Conservation (phyloP, 2,888 invertebrate genomes). For the Caenorhabditis plicata region DNA sequence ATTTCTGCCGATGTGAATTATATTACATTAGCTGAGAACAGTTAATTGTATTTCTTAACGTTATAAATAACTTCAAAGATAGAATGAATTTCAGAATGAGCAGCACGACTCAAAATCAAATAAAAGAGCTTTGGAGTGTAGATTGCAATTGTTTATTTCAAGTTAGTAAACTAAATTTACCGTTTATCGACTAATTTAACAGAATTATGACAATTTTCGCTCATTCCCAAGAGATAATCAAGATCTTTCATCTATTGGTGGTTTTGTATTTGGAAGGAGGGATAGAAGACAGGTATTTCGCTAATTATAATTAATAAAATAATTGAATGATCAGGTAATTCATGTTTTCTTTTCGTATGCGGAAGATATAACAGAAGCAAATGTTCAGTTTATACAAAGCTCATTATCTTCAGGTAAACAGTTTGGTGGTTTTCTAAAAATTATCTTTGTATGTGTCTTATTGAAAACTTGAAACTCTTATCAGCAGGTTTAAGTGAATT, state of each 20-base stretch:
- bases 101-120: no score
- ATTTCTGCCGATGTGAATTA: no score
- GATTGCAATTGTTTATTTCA: conserved; percentile 43
- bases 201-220: conserved; percentile 28
- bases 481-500: no score
- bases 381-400: conserved; percentile 30
- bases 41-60: no score
- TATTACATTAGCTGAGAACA: no score
- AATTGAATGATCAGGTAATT: conserved; percentile 8
- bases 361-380: conserved; percentile 33
- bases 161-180: conserved; percentile 8
- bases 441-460: no score
- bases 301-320: not conserved
- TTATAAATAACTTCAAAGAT: no score
- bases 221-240: conserved; percentile 13
- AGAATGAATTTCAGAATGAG: no score
- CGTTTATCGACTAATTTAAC: not conserved
- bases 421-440: not conserved
- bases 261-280: conserved; percentile 28
- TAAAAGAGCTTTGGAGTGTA: conserved; percentile 40
- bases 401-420: conserved; percentile 30
- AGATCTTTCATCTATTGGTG: conserved; percentile 17
- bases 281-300: conserved; percentile 13
- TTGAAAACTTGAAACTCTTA: no score
- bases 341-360: conserved; percentile 36